Conservation (phyloP, 2,888 invertebrate species). For the Tipula vernalis region DNA sequence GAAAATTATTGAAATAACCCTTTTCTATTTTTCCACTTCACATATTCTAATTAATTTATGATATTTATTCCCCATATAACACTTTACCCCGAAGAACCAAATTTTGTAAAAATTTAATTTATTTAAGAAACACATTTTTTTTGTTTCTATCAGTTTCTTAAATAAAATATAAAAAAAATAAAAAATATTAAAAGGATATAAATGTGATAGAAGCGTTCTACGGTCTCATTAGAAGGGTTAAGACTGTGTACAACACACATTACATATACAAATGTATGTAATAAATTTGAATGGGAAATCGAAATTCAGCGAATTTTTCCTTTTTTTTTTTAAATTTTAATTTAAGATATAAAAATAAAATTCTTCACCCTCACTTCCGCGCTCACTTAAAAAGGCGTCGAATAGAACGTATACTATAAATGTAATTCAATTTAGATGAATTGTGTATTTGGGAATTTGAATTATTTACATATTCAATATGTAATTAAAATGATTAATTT, state of each 20-base stretch:
- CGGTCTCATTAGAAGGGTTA: neutral
- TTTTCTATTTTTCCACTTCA: neutral
- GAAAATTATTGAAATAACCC: neutral
- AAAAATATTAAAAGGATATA: neutral
- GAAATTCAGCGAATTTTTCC: neutral
- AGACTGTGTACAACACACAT: neutral
- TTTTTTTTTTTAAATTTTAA: neutral
- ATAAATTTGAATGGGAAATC: neutral
- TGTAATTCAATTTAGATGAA: neutral
- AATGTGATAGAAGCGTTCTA: neutral
- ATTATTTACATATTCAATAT: neutral
- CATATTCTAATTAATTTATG: conserved; percentile 4
- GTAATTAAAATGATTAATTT: neutral
- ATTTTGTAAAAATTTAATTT: neutral
- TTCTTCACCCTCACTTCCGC: neutral
- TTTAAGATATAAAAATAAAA: neutral
- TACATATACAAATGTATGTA: neutral
- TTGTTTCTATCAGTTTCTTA: neutral
- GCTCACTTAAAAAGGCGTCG: neutral
- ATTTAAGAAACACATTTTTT: neutral
- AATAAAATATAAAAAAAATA: neutral
- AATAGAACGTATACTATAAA: neutral
- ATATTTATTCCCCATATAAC: neutral
- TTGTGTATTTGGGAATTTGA: neutral
- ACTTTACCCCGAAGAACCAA: neutral